Evolutionary conservation across 37 sponge, comb jelly and placozoan species (phyloP), one percentile per base, ranked within the genome.

Genomic region (Ianthella basta): DNA sequence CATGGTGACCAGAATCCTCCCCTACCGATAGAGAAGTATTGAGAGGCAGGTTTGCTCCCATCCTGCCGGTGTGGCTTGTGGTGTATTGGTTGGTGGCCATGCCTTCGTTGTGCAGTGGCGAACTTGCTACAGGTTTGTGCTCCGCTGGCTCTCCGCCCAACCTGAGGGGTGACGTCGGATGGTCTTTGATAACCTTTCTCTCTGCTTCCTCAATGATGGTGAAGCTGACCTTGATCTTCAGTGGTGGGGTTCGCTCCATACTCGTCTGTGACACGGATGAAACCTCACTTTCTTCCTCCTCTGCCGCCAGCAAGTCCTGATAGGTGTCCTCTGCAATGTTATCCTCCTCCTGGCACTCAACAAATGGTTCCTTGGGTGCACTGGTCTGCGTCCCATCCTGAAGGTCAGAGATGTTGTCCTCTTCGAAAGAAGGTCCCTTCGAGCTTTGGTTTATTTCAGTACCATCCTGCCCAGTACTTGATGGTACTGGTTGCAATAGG

Each of bases 161-260:
- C 3, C 25, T 25, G 3, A 25, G 10, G 10, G 63, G n/a, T 10
- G n/a, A 25, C 18, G 34, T 8, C 23, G 66, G 66, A 64, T 24
- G 18, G 27, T 18, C 34, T n/a, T 30, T 69, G 29, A 32, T 15
- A 16, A 69, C 70, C 34, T 30, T 69, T 30, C 70, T n/a, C 18
- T 35, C 34, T 35, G 29, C 70, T 30, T 69, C 70, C 6, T 69
- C 70, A 32, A 69, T 69, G 19, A 69, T 69, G 2, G 70, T 69
- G 34, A 69, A 69, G 34, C 70, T 69, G 34, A 69, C 70, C 29
- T 30, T 69, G 1, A 69, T 69, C 27, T 64, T 64, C 18, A 69
- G 29, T 69, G 27, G 70, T 44, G 50, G 50, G 50, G 50, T 44
- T 44, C 8, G 50, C 50, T 44, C 50, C 50, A 44, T 44, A 8